Base-by-base conservation (phyloP, 2,888 invertebrate genomes). In the Clepsis dumicolana region DNA sequence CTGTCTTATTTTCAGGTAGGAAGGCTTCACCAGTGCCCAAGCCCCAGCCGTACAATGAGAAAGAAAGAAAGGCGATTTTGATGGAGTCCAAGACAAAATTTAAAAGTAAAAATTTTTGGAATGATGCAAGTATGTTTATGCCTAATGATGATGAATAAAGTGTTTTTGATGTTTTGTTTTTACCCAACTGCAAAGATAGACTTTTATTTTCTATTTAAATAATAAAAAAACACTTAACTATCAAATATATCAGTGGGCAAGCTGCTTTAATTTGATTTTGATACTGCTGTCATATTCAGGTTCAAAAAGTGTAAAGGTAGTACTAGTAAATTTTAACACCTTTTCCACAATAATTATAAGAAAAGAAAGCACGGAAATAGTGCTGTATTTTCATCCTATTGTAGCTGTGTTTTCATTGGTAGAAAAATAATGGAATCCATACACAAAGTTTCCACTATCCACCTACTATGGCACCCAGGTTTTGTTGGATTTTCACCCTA, bases 111-210 rank as follows among this genome's bases (percentile, higher is more conserved):
- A 35, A 72, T 25, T 92, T 85, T 80, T 79, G 76, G 75, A 71
- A 77, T 72, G 82, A 90, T 16, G 82, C 88, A 74, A 90, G 93
- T 92, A 81, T 74, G 87, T 79, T 56, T 48, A 21, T 25, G 16
- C 27, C 16, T 7, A 54, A n/a, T 48, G 16, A 29, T 18, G 14
- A 7, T 35, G 27, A 59, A 59, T 25, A 41, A 57, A 38, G 32
- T 38, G 25, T 14, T 53, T 21, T 53, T 53, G 25, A 27, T 53
- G 52, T 53, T 53, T 53, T 27, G 52, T n/a, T 53, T 53, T 27
- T 25, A 25, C 12, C n/a, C n/a, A 53, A 53, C 50, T 50, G 24
- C 24, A 53, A 52, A n/a, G n/a, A n/a, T 27, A 53, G 8, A 2
- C 0, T 50, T 38, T 38, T 38, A n/a, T 4, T 38, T 38, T 32